Conservation (phyloP, 2,888 invertebrate genomes). For the Lottia gigantea region DNA sequence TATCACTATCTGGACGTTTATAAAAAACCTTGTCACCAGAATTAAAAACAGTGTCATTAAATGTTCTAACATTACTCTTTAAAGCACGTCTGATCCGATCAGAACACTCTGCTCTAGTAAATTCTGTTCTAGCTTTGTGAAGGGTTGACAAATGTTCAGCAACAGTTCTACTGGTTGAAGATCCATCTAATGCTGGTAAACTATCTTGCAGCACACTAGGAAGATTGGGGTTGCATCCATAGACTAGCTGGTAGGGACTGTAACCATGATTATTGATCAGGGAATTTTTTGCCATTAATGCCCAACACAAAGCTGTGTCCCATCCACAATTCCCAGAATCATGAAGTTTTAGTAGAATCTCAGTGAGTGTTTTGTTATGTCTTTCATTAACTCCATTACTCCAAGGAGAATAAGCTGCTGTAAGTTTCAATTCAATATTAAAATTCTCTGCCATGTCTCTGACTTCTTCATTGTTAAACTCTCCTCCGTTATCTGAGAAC, state of each 20-base stretch:
- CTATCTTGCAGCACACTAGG: slow-evolving; percentile 22
- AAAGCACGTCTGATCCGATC: slow-evolving; percentile 19
- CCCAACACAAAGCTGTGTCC: slow-evolving; percentile 22
- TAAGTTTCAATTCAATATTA: slow-evolving; percentile 22
- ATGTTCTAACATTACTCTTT: slow-evolving; percentile 1
- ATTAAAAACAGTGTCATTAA: background rate
- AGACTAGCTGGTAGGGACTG: slow-evolving; percentile 24
- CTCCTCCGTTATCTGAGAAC: slow-evolving; percentile 27
- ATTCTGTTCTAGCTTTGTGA: slow-evolving; percentile 9
- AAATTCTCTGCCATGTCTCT: slow-evolving; percentile 29
- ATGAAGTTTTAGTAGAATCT: slow-evolving; percentile 23
- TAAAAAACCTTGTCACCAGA: slow-evolving; percentile 20
- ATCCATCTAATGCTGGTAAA: slow-evolving; percentile 22
- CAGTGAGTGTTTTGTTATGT: slow-evolving; percentile 24
- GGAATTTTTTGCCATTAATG: slow-evolving; percentile 18
- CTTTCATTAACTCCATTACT: slow-evolving; percentile 17
- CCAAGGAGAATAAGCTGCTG: slow-evolving; percentile 20
- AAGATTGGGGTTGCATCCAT: slow-evolving; percentile 23
- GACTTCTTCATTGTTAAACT: slow-evolving; percentile 25
- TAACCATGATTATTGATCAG: slow-evolving; percentile 15
- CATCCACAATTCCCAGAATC: slow-evolving; percentile 22
- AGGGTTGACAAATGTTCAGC: slow-evolving; percentile 15
- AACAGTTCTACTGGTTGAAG: slow-evolving; percentile 16
- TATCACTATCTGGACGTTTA: slow-evolving; percentile 20
- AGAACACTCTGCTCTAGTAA: slow-evolving; percentile 15